Percentiles rank a stretch among this genome's conserved stretches.
These are phyloP conservation scores for Incurvaria masculella DNA, from an alignment of 2,888 invertebrate genomes.

Conservation along the genomic window DNA sequence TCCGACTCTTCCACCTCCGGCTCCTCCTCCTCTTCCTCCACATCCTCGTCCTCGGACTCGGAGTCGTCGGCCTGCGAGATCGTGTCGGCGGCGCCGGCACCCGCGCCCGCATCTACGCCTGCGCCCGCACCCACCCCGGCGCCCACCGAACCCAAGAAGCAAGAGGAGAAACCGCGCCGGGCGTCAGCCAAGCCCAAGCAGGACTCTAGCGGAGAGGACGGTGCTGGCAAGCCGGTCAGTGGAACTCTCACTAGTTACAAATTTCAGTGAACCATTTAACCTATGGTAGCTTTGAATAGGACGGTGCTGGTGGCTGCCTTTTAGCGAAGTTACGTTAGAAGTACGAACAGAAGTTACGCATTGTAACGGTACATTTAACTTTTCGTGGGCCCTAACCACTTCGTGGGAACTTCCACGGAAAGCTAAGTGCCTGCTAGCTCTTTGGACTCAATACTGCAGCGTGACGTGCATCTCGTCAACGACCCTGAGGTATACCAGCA, in stretches of 20 bases:
- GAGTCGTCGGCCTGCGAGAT: constrained; percentile 64
- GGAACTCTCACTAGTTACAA: constrained; percentile 19
- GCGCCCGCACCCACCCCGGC: constrained; percentile 7
- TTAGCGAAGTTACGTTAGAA: no score
- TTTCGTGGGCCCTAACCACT: no score
- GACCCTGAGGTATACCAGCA: no score
- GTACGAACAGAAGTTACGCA: no score
- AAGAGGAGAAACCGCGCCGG: constrained; percentile 34
- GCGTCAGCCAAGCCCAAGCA: constrained; percentile 38
- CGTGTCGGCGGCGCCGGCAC: constrained; percentile 24
- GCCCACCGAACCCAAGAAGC: constrained; percentile 24
- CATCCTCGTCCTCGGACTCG: constrained; percentile 67
- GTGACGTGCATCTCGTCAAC: no score
- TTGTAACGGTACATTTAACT: no score
- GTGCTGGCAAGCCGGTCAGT: constrained; percentile 34
- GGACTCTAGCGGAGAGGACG: constrained; percentile 63
- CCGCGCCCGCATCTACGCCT: constrained; percentile 15
- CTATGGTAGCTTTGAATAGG: no score
- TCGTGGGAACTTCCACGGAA: no score
- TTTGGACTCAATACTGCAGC: no score
- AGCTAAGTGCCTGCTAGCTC: no score
- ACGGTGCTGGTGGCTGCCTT: no score
- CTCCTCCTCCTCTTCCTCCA: constrained; percentile 67
- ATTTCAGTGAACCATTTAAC: no score
- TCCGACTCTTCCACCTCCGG: constrained; percentile 69